Base-by-base conservation (phyloP, 2,113 vertebrate species). In the Bubo bubo region DNA sequence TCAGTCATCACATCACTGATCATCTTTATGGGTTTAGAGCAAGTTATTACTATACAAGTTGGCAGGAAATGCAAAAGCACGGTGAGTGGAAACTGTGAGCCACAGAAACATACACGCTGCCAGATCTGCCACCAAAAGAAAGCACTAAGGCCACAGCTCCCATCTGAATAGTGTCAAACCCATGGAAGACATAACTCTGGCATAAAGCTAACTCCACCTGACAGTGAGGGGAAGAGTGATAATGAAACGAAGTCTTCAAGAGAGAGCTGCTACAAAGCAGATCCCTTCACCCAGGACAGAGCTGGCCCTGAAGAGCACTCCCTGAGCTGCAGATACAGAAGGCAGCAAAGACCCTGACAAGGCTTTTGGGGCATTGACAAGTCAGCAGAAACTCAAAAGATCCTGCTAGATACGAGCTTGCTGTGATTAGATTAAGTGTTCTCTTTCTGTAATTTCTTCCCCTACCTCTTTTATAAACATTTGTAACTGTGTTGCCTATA, bases 361-460 rank as follows among this genome's bases (percentile, higher is more conserved):
- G 8, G 13, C 18, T 58, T 84, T 81, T 50, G 73, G 28, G 73
- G 8, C n/a, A 72, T 20, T 85, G 27, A 82, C 74, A 95, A 85
- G 60, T 67, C 85, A 90, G 66, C 4, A 0, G 6, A 92, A 96
- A 72, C 13, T 22, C n/a, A 37, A 79, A 81, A 88, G 56, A 90
- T 92, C 55, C 73, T 88, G 37, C 49, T 79, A 88, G 56, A 92
- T 90, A 85, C 14, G n/a, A 95, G 34, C 15, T 90, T 90, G 52
- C 70, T 87, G 45, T 75, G 66, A 90, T 89, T 95, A 97, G 95
- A 96, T 95, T 94, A 97, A 94, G 70, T 95, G 92, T 95, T 87
- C 92, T 93, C n/a, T 92, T 87, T 77, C 73, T 55, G 52, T 81
- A 87, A 91, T 94, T 95, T 94, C 77, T 94, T 93, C 0, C 1